A percentile compares a stretch with the other conserved stretches of the same genome.
Evolutionary conservation across 1,140 invertebrate species (phyloP).

Genomic region (Belonocnema kinseyi): DNA sequence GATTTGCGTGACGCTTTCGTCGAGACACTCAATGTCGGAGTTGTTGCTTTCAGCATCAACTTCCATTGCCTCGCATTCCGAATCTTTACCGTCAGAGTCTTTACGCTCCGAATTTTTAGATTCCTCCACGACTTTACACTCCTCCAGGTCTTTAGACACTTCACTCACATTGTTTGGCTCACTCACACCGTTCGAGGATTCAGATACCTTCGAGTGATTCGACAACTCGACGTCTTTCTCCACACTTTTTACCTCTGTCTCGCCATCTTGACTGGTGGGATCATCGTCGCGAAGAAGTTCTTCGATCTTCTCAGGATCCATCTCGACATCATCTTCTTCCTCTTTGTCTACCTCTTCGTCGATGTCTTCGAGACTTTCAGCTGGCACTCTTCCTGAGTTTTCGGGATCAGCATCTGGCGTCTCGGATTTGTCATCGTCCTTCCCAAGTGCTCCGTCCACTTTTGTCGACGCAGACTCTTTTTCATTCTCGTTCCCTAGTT

Average conservation of each 20-base stretch:
- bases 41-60: conserved; percentile 67
- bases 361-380: conserved; percentile 62
- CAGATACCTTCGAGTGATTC: conserved; percentile 42
- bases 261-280: neutral
- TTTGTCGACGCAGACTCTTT: conserved; percentile 47
- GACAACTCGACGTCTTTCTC: conserved; percentile 1
- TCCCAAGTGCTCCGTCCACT: conserved; percentile 57
- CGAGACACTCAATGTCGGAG: conserved; percentile 71
- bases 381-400: neutral
- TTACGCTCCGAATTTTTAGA: conserved; percentile 50
- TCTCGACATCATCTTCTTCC: conserved; percentile 43
- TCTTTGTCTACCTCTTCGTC: conserved; percentile 51
- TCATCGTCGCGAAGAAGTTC: conserved; percentile 34
- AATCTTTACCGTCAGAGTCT: conserved; percentile 46
- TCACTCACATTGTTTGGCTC: conserved; percentile 63
- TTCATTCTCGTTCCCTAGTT: conserved; percentile 46
- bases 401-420: neutral
- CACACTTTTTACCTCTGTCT: neutral
- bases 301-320: conserved; percentile 27
- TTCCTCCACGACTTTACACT: conserved; percentile 44
- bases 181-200: conserved; percentile 55
- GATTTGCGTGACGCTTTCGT: conserved; percentile 62
- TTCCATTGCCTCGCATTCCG: conserved; percentile 64
- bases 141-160: conserved; percentile 54
- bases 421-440: conserved; percentile 47